phyloP scores from a whole-genome alignment of 2,888 invertebrate species.

The Diaphora mendica region DNA sequence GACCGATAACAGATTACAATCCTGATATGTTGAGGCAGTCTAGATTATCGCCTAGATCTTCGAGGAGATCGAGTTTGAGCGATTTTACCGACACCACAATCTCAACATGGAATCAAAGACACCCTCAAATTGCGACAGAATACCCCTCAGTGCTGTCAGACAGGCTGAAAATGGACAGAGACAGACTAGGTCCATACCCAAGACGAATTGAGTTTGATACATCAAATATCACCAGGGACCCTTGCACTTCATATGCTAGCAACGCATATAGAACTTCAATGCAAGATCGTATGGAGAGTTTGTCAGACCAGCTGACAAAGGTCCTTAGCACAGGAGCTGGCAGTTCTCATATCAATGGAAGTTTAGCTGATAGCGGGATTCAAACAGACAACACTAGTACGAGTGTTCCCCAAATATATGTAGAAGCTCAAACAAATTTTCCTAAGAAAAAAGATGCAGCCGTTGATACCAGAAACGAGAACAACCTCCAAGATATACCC shows the following conservation, averaged over 20 bases:
- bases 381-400: slow-evolving; percentile 83
- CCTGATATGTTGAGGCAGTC: slow-evolving; percentile 75
- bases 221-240: slow-evolving; percentile 68
- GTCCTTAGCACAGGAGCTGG: slow-evolving; percentile 79
- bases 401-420: slow-evolving; percentile 79
- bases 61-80: slow-evolving; percentile 80
- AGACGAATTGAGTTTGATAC: slow-evolving; percentile 80
- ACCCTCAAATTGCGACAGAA: slow-evolving; percentile 67
- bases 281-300: slow-evolving; percentile 75
- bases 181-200: slow-evolving; percentile 68
- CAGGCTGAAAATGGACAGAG: slow-evolving; percentile 75
- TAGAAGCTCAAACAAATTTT: slow-evolving; percentile 60
- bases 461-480: slow-evolving; percentile 80
- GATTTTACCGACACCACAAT: slow-evolving; percentile 84
- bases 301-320: slow-evolving; percentile 80
- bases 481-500: slow-evolving; percentile 81
- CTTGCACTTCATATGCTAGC: slow-evolving; percentile 74
- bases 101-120: slow-evolving; percentile 81
- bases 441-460: slow-evolving; percentile 78
- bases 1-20: slow-evolving; percentile 82
- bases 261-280: slow-evolving; percentile 71
- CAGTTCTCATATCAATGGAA: slow-evolving; percentile 81
- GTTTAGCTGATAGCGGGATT: slow-evolving; percentile 81
- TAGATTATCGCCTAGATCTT: slow-evolving; percentile 78
- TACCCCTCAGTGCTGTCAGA: slow-evolving; percentile 81